These are phyloP conservation scores for Oophaga pumilio DNA, from an alignment of 2,113 vertebrate genomes.

Conservation along the genomic window DNA sequence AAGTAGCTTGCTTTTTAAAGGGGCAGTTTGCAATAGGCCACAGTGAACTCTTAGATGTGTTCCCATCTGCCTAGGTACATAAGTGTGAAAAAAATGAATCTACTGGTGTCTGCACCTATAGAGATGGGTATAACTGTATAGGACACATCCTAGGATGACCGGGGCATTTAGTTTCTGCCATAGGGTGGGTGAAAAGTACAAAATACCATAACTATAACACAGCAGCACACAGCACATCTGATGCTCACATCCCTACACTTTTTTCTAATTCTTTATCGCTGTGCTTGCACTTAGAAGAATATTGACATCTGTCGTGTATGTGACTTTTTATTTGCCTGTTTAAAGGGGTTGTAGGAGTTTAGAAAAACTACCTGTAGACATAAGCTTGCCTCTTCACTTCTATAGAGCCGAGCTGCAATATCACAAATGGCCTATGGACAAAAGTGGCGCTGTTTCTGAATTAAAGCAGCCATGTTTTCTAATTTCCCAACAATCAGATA, in stretches of 20 bases:
- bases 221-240: background rate
- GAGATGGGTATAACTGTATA: background rate
- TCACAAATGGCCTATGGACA: background rate
- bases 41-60: background rate
- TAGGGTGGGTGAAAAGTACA: background rate
- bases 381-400: background rate
- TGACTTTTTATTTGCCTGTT: background rate
- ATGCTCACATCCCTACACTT: background rate
- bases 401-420: background rate
- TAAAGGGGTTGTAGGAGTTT: background rate
- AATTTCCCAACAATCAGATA: no score
- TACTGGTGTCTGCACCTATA: background rate
- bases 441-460: no score
- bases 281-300: background rate
- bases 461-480: no score
- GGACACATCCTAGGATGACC: background rate
- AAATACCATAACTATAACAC: background rate
- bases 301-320: background rate
- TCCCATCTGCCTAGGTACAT: background rate
- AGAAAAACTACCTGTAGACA: background rate
- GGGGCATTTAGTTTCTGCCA: background rate
- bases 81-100: background rate
- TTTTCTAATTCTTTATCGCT: background rate
- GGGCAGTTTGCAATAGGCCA: background rate
- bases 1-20: background rate